Evolutionary conservation across 1,140 invertebrate genomes (phyloP).

Genomic region (Heterodera carotae): DNA sequence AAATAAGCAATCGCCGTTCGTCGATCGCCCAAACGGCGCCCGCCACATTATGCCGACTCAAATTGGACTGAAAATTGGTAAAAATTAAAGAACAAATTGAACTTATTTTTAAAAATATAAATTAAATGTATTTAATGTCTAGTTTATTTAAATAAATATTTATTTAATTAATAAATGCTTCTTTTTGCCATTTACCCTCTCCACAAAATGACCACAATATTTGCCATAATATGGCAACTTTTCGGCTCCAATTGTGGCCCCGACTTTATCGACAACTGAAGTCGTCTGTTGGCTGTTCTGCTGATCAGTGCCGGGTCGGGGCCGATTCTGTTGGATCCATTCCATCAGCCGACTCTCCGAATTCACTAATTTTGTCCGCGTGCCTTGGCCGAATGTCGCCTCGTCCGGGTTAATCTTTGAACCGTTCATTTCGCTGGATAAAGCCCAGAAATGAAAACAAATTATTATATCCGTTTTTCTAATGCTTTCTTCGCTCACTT

Average conservation of each 20-base stretch:
- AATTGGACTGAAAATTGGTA: slow-evolving; percentile 33
- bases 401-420: neutral
- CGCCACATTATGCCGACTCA: slow-evolving; percentile 45
- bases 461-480: slow-evolving; percentile 25
- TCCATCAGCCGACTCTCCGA: slow-evolving; percentile 57
- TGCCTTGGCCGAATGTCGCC: slow-evolving; percentile 34
- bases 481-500: slow-evolving; percentile 37
- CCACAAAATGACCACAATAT: slow-evolving; percentile 60
- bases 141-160: neutral
- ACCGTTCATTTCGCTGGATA: neutral
- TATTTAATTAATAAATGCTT: slow-evolving; percentile 19
- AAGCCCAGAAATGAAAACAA: slow-evolving; percentile 16
- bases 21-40: slow-evolving; percentile 65
- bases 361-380: slow-evolving; percentile 23
- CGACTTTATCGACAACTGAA: neutral
- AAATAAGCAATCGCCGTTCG: slow-evolving; percentile 56
- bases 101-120: too few species aligned
- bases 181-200: slow-evolving; percentile 34
- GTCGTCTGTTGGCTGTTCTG: neutral
- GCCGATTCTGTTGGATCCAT: slow-evolving; percentile 64
- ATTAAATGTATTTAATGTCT: too few species aligned
- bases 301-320: slow-evolving; percentile 44
- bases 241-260: slow-evolving; percentile 38
- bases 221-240: slow-evolving; percentile 63
- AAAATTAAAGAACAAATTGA: too few species aligned